These are phyloP conservation scores for Rotaria socialis DNA, from an alignment of 2,888 invertebrate species.

Conservation along the genomic window DNA sequence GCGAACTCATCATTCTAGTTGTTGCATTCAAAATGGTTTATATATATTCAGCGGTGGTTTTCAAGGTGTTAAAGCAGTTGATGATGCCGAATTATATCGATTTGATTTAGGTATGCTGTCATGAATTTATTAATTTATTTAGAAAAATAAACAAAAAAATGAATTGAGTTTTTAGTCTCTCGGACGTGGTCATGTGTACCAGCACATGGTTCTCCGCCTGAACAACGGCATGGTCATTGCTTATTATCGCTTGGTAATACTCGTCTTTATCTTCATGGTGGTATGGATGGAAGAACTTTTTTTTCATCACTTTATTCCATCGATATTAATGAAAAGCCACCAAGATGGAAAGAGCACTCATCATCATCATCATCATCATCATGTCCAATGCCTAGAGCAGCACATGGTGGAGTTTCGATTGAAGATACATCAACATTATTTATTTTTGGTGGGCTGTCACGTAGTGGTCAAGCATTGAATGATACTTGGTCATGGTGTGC, in stretches of 20 bases:
- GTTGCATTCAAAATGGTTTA: conserved; percentile 51
- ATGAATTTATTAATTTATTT: too few species aligned
- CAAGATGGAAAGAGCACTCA: conserved; percentile 48
- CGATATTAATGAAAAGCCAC: conserved; percentile 49
- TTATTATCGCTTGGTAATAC: conserved; percentile 52
- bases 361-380: conserved; percentile 54
- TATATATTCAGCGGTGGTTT: conserved; percentile 58
- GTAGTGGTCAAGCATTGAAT: conserved; percentile 55
- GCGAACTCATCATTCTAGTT: conserved; percentile 54
- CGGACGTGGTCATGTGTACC: conserved; percentile 53
- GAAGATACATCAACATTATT: conserved; percentile 50
- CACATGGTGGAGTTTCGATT: conserved; percentile 53
- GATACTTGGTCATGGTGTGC: conserved; percentile 50
- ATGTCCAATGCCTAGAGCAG: conserved; percentile 55
- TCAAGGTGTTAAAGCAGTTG: conserved; percentile 54
- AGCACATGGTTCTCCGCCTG: conserved; percentile 54
- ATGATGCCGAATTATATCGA: conserved; percentile 51
- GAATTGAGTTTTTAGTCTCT: conserved; percentile 49
- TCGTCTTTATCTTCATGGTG: conserved; percentile 56
- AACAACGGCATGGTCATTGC: conserved; percentile 57
- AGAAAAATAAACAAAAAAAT: too few species aligned
- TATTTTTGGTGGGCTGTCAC: conserved; percentile 58
- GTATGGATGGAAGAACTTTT: conserved; percentile 56
- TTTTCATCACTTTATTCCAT: conserved; percentile 57
- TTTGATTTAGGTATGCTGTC: conserved; percentile 4